Evolutionary conservation across 2,113 vertebrate species (phyloP).

Genomic region (Sigmodon hispidus): DNA sequence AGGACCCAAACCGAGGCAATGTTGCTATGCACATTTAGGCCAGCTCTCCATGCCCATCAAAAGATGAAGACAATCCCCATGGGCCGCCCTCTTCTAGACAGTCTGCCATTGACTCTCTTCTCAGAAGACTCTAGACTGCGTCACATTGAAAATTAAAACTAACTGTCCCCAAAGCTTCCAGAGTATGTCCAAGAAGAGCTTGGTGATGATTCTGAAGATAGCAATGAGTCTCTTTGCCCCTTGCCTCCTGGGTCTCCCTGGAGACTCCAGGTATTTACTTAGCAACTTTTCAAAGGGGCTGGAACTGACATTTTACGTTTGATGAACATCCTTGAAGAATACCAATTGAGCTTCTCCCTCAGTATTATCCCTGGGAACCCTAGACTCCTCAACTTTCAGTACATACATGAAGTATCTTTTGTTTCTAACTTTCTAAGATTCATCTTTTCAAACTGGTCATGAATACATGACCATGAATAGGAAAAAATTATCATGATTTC

Average conservation of each 20-base stretch:
- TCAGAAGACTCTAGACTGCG: not conserved
- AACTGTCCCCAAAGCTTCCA: not conserved
- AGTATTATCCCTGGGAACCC: not conserved
- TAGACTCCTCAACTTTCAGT: not conserved
- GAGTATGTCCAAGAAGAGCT: not conserved
- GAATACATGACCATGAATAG: not conserved
- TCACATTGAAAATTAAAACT: not conserved
- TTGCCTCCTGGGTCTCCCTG: not conserved
- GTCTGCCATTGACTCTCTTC: not conserved
- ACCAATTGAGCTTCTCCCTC: not conserved
- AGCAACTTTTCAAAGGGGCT: not conserved
- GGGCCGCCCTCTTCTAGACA: not conserved
- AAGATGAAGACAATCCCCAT: not conserved
- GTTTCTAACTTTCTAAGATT: not conserved
- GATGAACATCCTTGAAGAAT: not conserved
- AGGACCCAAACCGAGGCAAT: not conserved
- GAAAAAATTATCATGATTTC: not conserved
- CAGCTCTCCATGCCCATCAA: not conserved
- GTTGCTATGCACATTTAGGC: not conserved
- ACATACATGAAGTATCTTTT: not conserved
- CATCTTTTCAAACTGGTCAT: not conserved
- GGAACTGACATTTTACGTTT: not conserved
- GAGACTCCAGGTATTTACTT: not conserved
- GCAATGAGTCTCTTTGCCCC: not conserved
- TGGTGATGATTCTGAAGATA: not conserved